A percentile compares a stretch with the other conserved stretches of the same genome.
These are phyloP conservation scores for Drosophila putrida DNA, from an alignment of 2,888 invertebrate species.

Conservation along the genomic window DNA sequence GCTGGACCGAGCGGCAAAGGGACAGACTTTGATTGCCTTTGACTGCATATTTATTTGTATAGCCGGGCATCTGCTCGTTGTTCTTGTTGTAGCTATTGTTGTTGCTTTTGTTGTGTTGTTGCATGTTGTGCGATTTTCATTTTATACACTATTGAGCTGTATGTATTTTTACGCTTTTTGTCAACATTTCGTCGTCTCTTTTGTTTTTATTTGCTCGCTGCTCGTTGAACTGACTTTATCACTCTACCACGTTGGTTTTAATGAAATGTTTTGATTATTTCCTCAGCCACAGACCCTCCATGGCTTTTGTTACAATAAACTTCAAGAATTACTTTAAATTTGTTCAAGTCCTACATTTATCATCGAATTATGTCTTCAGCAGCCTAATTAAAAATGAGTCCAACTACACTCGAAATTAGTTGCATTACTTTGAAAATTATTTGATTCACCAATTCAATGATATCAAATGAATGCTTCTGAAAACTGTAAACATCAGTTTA, in stretches of 20 bases:
- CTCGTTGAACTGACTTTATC: not conserved
- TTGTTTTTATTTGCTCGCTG: slow-evolving; percentile 1
- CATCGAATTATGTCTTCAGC: not conserved
- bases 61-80: slow-evolving; percentile 27
- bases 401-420: slow-evolving; percentile 16
- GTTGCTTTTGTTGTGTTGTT: slow-evolving; percentile 30
- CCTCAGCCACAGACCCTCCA: slow-evolving; percentile 2
- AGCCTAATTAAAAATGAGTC: slow-evolving; percentile 11
- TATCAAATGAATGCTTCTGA: not conserved
- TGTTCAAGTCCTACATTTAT: slow-evolving; percentile 3
- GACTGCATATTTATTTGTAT: slow-evolving; percentile 79
- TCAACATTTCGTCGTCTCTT: slow-evolving; percentile 69
- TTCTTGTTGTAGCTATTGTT: slow-evolving; percentile 23
- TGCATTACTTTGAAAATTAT: slow-evolving; percentile 13
- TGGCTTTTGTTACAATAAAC: slow-evolving; percentile 16
- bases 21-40: slow-evolving; percentile 77
- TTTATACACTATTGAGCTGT: slow-evolving; percentile 63
- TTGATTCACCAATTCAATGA: slow-evolving; percentile 2
- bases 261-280: slow-evolving; percentile 73
- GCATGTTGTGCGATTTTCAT: slow-evolving; percentile 56
- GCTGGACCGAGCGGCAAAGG: slow-evolving; percentile 41
- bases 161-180: slow-evolving; percentile 70
- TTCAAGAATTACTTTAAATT: slow-evolving; percentile 12
- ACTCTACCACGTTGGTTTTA: slow-evolving; percentile 52
- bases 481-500: not conserved